Evolutionary conservation across 1,140 invertebrate species (phyloP), one percentile per base, ranked within the genome.

Genomic region (Cotesia vestalis): DNA sequence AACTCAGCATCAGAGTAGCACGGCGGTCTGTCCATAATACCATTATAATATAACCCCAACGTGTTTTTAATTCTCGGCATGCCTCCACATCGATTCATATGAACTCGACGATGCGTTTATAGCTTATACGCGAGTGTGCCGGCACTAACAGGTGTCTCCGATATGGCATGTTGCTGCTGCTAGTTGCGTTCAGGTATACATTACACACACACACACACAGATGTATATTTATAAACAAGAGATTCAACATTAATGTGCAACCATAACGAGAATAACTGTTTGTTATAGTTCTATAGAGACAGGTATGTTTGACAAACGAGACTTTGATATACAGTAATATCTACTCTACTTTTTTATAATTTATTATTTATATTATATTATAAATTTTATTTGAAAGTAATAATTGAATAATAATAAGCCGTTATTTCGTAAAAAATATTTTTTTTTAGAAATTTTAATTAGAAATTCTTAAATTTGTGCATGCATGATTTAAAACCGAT

Each of bases 71-170:
- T 83, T 83, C 81, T 73, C 78, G 68, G 73, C 80, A 78, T 81
- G 79, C 79, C 73, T 78, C 74, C 73, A 64, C 55, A 69, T 69
- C 67, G 73, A 72, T 82, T 81, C 81, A 80, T 83, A 80, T 76
- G 73, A 72, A 72, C 72, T 69, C 73, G 67, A 73, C 61, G 73
- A 79, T 79, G 73, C 78, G 75, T 79, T 82, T 82, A 81, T 80
- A 79, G 76, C 63, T 55, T 60, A 55, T 69, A 20, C 69, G 6
- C 36, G 46, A 64, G 57, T 64, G 61, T 70, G 63, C 68, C 63
- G 70, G 60, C 75, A 75, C 78, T 84, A 84, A 83, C 82, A 83
- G 80, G 81, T 83, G 83, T 84, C 81, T 78, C 83, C 79, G 77
- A 84, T 84, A 84, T 84, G 82, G 83, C 78, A 84, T 81, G 81